Percentiles rank a stretch among this genome's conserved stretches.
These are phyloP conservation scores for Orycteropus afer DNA, from an alignment of 2,113 vertebrate genomes.

Conservation along the genomic window DNA sequence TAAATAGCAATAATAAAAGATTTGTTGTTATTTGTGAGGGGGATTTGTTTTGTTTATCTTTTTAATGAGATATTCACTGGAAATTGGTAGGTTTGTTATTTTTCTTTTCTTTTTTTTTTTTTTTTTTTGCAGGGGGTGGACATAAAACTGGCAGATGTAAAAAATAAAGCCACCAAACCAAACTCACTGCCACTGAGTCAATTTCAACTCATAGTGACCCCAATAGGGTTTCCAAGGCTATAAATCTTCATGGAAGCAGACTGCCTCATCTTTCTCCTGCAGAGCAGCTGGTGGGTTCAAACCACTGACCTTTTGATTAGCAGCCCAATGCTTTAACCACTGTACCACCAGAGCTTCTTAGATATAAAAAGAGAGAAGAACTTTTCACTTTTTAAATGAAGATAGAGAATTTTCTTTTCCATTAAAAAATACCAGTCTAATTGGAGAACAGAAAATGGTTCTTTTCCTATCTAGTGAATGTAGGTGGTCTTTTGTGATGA, in stretches of 20 bases:
- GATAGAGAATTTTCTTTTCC: neutral
- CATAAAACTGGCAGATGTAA: neutral
- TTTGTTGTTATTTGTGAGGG: neutral
- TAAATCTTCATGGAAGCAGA: too few species aligned
- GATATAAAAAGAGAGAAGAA: constrained; percentile 17
- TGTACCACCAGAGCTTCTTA: too few species aligned
- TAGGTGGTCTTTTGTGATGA: neutral
- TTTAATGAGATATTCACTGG: constrained; percentile 18
- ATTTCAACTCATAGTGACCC: too few species aligned
- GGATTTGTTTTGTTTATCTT: neutral
- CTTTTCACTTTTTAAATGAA: constrained; percentile 7
- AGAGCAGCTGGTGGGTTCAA: too few species aligned
- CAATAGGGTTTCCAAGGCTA: too few species aligned
- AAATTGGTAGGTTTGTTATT: neutral
- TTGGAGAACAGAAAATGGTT: neutral
- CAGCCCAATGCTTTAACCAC: too few species aligned
- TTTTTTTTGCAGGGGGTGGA: neutral
- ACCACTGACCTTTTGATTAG: too few species aligned
- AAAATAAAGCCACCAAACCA: too few species aligned
- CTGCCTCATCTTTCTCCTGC: too few species aligned
- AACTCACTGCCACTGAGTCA: too few species aligned
- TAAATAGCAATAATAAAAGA: neutral
- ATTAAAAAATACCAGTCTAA: neutral
- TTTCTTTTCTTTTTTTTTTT: neutral
- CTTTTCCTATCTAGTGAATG: neutral